Percentiles rank a stretch among this genome's conserved stretches.
phyloP scores from a whole-genome alignment of 2,113 vertebrate species.

The Syngnathus floridae region DNA sequence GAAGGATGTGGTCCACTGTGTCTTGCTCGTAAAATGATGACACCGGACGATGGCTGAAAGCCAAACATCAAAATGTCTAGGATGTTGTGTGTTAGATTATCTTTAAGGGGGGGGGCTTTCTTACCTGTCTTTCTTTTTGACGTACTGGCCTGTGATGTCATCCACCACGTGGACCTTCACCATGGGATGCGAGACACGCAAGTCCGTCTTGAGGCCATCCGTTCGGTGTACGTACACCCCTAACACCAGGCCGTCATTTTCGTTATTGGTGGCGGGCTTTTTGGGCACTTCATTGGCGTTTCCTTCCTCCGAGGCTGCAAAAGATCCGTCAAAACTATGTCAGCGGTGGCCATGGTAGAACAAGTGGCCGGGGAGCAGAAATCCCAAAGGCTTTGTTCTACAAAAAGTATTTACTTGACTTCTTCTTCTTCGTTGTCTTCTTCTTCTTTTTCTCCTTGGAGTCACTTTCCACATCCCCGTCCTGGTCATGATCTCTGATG shows the following conservation, averaged over 20 bases:
- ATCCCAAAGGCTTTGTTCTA: background rate
- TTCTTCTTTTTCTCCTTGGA: conserved; percentile 78
- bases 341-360: no score
- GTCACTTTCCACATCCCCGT: conserved; percentile 52
- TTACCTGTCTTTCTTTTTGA: conserved; percentile 89
- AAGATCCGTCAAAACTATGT: conserved; percentile 8
- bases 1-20: conserved; percentile 78
- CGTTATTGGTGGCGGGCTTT: conserved; percentile 62
- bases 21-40: conserved; percentile 84
- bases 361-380: no score
- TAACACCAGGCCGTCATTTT: conserved; percentile 75
- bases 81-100: background rate
- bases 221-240: conserved; percentile 85
- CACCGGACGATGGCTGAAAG: conserved; percentile 73
- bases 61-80: background rate
- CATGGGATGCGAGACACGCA: conserved; percentile 85
- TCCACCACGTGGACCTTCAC: conserved; percentile 91
- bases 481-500: conserved; percentile 41
- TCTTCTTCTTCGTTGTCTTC: conserved; percentile 59
- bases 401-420: conserved; percentile 63
- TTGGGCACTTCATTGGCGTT: conserved; percentile 57
- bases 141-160: conserved; percentile 79
- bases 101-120: background rate
- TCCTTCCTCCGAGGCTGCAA: conserved; percentile 60
- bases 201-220: conserved; percentile 82